Conservation (phyloP, 2,797 vertebrate species). For the Sebastes elongatus region DNA sequence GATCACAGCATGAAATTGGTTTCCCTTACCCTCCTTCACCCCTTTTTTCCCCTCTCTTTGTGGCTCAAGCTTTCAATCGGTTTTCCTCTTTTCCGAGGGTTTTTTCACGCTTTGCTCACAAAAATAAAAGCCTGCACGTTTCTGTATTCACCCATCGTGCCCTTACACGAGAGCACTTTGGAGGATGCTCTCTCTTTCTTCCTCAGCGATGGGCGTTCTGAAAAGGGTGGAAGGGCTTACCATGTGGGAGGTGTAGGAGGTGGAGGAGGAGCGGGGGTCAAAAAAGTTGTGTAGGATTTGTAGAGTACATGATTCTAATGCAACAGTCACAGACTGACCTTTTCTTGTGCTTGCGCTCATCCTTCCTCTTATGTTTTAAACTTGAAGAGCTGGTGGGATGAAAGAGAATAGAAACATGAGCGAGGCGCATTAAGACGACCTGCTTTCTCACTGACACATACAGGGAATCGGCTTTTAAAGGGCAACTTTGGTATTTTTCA, state of each 20-base stretch:
- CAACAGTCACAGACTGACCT: constrained; percentile 86
- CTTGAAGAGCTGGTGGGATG: constrained; percentile 88
- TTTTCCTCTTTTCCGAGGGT: constrained; percentile 25
- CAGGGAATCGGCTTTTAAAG: constrained; percentile 6
- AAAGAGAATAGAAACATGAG: constrained; percentile 67
- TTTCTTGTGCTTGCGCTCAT: constrained; percentile 95
- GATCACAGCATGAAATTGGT: constrained; percentile 76
- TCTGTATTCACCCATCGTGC: constrained; percentile 17
- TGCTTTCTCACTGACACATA: neutral
- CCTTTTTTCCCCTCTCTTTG: constrained; percentile 20
- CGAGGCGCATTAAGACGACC: neutral
- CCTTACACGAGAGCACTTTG: constrained; percentile 13
- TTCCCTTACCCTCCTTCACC: constrained; percentile 58
- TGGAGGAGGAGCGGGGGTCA: neutral
- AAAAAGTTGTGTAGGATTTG: constrained; percentile 13
- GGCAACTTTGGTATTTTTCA: too few species aligned
- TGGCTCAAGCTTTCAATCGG: constrained; percentile 39
- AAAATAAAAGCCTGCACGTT: constrained; percentile 28
- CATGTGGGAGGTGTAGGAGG: neutral
- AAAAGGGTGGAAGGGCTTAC: constrained; percentile 18
- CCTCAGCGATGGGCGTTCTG: neutral
- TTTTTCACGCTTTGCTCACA: constrained; percentile 28
- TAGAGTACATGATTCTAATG: constrained; percentile 34
- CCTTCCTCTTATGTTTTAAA: constrained; percentile 91
- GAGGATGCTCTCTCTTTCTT: neutral